Evolutionary conservation across 2,888 invertebrate species (phyloP), one percentile per base, ranked within the genome.

Genomic region (Tipula unca): DNA sequence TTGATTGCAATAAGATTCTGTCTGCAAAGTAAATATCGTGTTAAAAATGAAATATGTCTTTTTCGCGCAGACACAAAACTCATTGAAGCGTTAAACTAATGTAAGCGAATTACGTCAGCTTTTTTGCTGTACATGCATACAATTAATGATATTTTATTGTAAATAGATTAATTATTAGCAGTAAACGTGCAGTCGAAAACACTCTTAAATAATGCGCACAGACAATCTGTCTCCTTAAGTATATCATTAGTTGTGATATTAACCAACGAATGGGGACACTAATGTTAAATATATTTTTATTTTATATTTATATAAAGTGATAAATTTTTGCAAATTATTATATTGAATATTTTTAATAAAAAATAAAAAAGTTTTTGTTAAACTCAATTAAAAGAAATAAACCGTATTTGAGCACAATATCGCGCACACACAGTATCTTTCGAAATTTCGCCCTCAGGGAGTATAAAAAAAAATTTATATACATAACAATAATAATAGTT

Each of bases 401-500:
- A n/a, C 39, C 39, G 32, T 2, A 39, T 39, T 39, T 39, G 10
- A 54, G 48, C 17, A n/a, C 8, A 54, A 17, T 54, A n/a, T 69
- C 25, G 69, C 69, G 69, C 69, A 25, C 25, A 69, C 25, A 39
- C 39, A 54, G 3, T 25, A 3, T 69, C 25, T 69, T 69, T 69
- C 69, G 69, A 69, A 69, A 69, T 69, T 69, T 69, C 25, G 69
- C 69, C 69, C 69, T 69, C 69, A 25, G 69, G 69, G 69, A 13
- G 25, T 69, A 25, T 48, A 48, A 14, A n/a, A 14, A 1, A 1
- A 48, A n/a, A 48, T 48, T n/a, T 48, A 48, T 48, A 69, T 69
- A 69, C 25, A 69, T 69, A 69, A 69, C 69, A 69, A 69, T 69
- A 69, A 69, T 69, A 69, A 69, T 69, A 69, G 69, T 69, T 69